Evolutionary conservation across 2,797 vertebrate species (phyloP).

Genomic region (Sciaenops ocellatus): DNA sequence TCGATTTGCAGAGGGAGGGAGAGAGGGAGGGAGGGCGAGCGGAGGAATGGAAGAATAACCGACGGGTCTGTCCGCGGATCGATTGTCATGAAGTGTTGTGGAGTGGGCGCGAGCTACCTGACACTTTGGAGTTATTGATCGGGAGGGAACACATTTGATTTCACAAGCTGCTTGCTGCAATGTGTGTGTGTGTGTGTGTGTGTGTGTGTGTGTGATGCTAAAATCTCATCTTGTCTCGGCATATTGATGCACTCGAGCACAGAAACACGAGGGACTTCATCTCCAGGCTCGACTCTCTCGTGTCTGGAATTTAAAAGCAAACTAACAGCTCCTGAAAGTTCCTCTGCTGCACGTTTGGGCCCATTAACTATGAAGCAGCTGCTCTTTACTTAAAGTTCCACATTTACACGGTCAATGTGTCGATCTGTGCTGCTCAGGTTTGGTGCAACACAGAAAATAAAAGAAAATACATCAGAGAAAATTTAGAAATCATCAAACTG

Average conservation of each 20-base stretch:
- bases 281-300: constrained; percentile 18
- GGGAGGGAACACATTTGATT: constrained; percentile 32
- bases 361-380: background rate
- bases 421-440: background rate
- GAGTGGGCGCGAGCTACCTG: constrained; percentile 30
- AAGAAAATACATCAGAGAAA: background rate
- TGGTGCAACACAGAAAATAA: background rate
- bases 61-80: constrained; percentile 24
- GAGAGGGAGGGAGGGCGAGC: background rate
- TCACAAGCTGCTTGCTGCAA: constrained; percentile 5
- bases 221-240: constrained; percentile 25
- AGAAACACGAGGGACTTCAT: constrained; percentile 36
- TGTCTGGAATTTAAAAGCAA: constrained; percentile 32
- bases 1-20: background rate
- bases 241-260: constrained; percentile 30
- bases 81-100: constrained; percentile 39
- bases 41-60: background rate
- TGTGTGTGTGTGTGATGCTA: constrained; percentile 9
- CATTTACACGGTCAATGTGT: no score
- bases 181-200: background rate
- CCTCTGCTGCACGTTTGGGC: constrained; percentile 11
- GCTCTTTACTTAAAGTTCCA: background rate
- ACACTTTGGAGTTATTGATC: constrained; percentile 57
- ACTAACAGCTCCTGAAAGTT: background rate
- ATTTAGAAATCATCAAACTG: background rate